Evolutionary conservation across 1,140 invertebrate species (phyloP).

Genomic region (Hycleus phaleratus): DNA sequence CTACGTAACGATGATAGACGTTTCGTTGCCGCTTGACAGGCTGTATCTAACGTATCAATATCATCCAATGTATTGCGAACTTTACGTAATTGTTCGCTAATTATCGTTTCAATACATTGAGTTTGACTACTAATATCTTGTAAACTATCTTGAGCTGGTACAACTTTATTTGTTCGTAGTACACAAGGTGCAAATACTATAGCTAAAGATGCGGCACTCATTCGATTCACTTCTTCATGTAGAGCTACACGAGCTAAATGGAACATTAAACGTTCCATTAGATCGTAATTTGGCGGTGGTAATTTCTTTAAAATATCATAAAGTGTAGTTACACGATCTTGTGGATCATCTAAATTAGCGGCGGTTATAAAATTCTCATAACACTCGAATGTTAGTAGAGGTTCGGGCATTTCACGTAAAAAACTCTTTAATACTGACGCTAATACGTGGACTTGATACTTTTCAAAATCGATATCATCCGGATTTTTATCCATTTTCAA

Average conservation of each 20-base stretch:
- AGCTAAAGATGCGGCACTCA: constrained; percentile 84
- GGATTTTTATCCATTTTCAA: constrained; percentile 65
- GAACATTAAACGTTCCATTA: constrained; percentile 88
- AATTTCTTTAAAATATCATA: constrained; percentile 84
- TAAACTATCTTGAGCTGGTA: constrained; percentile 85
- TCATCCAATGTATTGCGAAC: constrained; percentile 74
- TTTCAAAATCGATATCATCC: constrained; percentile 58
- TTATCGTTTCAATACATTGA: constrained; percentile 81
- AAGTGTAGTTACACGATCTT: constrained; percentile 75
- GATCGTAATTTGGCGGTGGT: constrained; percentile 81
- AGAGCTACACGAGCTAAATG: constrained; percentile 84
- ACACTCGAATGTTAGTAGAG: constrained; percentile 84
- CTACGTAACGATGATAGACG: constrained; percentile 64
- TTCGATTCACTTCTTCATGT: constrained; percentile 83
- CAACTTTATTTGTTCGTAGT: constrained; percentile 71
- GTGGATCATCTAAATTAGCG: constrained; percentile 70
- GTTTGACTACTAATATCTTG: constrained; percentile 72
- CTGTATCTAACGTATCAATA: constrained; percentile 80
- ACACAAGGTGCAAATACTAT: constrained; percentile 95
- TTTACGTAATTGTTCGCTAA: constrained; percentile 59
- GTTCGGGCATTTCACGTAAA: constrained; percentile 88
- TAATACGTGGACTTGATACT: constrained; percentile 78
- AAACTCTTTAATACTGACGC: constrained; percentile 88
- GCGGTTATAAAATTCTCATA: constrained; percentile 91
- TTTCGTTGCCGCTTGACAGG: constrained; percentile 67